Evolutionary conservation across 1,140 invertebrate genomes (phyloP).

Genomic region (Drosophila prosaltans): DNA sequence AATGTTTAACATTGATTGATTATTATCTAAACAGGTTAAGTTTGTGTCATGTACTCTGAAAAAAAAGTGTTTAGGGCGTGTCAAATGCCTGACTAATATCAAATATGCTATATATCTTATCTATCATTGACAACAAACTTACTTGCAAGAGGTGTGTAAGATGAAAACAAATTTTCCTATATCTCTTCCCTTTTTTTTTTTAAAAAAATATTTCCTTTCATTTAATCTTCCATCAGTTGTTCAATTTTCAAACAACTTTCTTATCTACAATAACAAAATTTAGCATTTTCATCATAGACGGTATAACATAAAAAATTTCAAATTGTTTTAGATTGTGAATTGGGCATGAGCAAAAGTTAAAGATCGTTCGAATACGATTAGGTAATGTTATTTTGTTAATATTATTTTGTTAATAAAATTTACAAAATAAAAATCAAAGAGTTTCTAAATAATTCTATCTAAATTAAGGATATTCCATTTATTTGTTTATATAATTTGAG

Average conservation of each 20-base stretch:
- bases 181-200: background rate
- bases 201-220: background rate
- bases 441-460: too few species aligned
- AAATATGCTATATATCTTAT: background rate
- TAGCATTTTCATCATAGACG: constrained; percentile 3
- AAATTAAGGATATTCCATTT: too few species aligned
- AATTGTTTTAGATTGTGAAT: background rate
- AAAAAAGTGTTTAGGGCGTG: constrained; percentile 19
- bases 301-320: background rate
- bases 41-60: background rate
- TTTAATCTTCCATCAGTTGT: background rate
- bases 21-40: constrained; percentile 36
- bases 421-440: too few species aligned
- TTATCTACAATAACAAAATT: constrained; percentile 5
- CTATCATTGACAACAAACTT: background rate
- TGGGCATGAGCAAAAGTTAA: background rate
- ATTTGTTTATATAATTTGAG: too few species aligned
- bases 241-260: background rate
- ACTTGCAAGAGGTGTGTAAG: background rate
- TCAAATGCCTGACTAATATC: background rate
- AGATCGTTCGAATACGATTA: background rate
- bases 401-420: too few species aligned
- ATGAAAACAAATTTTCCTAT: background rate
- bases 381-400: too few species aligned
- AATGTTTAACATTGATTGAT: constrained; percentile 24